Percentiles rank a stretch among this genome's conserved stretches.
Evolutionary conservation across 2,113 vertebrate species (phyloP).

Genomic region (Kobus ellipsiprymnus): DNA sequence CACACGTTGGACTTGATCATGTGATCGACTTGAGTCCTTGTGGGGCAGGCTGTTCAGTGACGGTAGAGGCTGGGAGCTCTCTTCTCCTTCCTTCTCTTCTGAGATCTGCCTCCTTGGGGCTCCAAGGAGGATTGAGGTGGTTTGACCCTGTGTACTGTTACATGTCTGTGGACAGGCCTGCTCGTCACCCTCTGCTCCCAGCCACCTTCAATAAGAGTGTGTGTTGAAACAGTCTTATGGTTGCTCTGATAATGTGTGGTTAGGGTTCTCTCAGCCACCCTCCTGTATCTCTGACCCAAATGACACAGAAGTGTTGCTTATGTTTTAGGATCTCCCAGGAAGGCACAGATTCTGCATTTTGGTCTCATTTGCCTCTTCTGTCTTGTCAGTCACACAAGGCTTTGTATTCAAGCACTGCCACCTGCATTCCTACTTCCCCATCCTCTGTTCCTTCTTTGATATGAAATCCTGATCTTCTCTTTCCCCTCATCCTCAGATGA

Average conservation of each 20-base stretch:
- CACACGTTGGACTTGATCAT: neutral
- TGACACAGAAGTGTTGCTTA: neutral
- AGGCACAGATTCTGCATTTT: too few relatives aligned
- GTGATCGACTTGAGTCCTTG: neutral
- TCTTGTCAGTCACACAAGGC: neutral
- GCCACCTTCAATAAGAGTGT: neutral
- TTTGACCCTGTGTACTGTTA: neutral
- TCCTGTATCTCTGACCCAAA: neutral
- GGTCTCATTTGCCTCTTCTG: neutral
- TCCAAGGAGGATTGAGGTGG: neutral
- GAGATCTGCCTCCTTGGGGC: neutral
- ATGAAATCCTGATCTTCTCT: neutral
- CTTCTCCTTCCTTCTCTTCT: neutral
- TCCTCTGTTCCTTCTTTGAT: neutral
- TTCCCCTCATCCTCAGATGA: neutral
- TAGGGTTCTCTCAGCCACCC: neutral
- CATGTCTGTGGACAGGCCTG: neutral
- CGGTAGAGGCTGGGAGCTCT: neutral
- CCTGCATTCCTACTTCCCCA: neutral
- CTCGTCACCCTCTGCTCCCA: neutral
- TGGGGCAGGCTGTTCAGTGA: neutral
- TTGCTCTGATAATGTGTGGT: neutral
- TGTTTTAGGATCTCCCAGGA: neutral
- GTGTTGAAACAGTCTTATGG: neutral
- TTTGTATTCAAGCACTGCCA: neutral